Evolutionary conservation across 2,888 invertebrate species (phyloP).

Genomic region (Synanthedon formicaeformis): DNA sequence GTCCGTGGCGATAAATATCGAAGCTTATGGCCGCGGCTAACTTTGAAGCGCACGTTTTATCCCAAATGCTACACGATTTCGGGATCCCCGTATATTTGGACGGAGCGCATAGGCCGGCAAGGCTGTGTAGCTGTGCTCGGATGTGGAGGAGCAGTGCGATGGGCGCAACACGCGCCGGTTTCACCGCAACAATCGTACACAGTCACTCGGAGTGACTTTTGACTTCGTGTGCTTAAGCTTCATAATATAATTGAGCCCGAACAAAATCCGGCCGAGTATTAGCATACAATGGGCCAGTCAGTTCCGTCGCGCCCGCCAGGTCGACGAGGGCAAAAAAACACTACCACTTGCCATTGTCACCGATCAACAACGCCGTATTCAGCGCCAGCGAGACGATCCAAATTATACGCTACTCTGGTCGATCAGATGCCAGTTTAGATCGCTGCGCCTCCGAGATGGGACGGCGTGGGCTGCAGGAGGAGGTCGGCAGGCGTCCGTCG

Average conservation of each 20-base stretch:
- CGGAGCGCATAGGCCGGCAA: background rate
- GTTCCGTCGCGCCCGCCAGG: slow-evolving; percentile 66
- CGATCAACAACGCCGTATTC: slow-evolving; percentile 18
- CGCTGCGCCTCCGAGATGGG: slow-evolving; percentile 10
- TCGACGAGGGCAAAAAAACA: slow-evolving; percentile 67
- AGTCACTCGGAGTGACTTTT: slow-evolving; percentile 64
- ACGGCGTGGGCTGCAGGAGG: slow-evolving; percentile 14
- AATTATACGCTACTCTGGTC: background rate
- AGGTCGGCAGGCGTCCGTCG: slow-evolving; percentile 65
- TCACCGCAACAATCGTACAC: slow-evolving; percentile 26
- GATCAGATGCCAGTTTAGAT: background rate
- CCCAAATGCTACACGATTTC: slow-evolving; percentile 35
- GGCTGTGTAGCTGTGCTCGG: background rate
- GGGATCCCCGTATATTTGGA: slow-evolving; percentile 10
- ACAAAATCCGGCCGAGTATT: slow-evolving; percentile 67
- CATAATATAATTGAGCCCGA: slow-evolving; percentile 69
- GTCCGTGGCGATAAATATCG: slow-evolving; percentile 54
- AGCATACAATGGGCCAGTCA: slow-evolving; percentile 66
- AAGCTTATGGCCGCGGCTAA: slow-evolving; percentile 56
- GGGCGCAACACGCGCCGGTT: slow-evolving; percentile 23
- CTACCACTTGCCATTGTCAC: slow-evolving; percentile 39
- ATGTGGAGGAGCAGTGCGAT: slow-evolving; percentile 5
- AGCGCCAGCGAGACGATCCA: background rate
- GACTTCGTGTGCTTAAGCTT: slow-evolving; percentile 64
- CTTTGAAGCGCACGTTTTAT: slow-evolving; percentile 43